phyloP scores from a whole-genome alignment of 2,888 invertebrate species.

The Smittia sp. region DNA sequence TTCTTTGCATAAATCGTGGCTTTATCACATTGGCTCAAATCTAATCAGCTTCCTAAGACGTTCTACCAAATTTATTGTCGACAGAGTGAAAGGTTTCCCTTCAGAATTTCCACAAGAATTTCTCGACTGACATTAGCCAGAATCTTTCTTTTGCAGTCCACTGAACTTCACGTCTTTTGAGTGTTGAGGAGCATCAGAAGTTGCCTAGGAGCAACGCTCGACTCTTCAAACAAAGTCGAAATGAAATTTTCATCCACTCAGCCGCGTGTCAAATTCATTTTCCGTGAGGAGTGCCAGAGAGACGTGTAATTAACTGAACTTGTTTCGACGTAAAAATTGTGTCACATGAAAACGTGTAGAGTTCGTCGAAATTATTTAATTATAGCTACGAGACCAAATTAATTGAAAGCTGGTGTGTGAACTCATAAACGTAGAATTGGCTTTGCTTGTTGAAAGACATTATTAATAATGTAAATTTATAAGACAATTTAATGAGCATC shows the following conservation, averaged over 20 bases:
- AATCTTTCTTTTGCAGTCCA: too few species aligned
- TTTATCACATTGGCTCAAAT: constrained; percentile 22
- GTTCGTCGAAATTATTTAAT: constrained; percentile 10
- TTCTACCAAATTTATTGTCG: background rate
- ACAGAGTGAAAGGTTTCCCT: too few species aligned
- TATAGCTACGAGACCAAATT: constrained; percentile 14
- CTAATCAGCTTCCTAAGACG: constrained; percentile 30
- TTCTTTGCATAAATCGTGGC: constrained; percentile 30
- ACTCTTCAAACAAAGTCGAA: too few species aligned
- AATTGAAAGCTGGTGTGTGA: constrained; percentile 34
- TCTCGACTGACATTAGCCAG: too few species aligned
- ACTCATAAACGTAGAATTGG: constrained; percentile 35
- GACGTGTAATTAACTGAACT: constrained; percentile 25
- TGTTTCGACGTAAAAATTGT: constrained; percentile 21
- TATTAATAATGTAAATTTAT: constrained; percentile 11
- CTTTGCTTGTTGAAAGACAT: background rate
- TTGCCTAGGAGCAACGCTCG: too few species aligned
- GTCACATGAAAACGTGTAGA: constrained; percentile 18
- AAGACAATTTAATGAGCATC: background rate
- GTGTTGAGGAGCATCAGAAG: too few species aligned
- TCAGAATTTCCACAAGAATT: too few species aligned
- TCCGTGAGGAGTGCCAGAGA: background rate
- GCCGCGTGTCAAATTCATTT: background rate
- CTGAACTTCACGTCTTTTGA: too few species aligned
- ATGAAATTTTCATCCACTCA: background rate